Base-by-base conservation (phyloP, 2,888 invertebrate species). In the Himalopsyche tibetana region DNA sequence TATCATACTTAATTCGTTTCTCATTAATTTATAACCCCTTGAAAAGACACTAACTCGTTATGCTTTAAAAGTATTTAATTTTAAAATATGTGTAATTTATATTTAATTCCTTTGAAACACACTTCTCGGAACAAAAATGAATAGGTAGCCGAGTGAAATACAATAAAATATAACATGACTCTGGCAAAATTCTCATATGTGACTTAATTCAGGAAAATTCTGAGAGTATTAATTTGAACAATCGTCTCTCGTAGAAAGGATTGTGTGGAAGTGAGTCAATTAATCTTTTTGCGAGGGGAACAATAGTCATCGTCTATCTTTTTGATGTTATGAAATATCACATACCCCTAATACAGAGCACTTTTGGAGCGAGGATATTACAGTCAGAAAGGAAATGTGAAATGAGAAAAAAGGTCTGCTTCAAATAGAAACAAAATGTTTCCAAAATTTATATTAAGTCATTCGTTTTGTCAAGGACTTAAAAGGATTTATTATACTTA, bases 391-490 rank as follows among this genome's bases (percentile, higher is more conserved):
- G 63, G 63, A 63, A 63, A 63, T 63, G n/a, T 63, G 63, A 63
- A 63, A 63, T 63, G 63, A 63, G 19, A 63, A 63, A 63, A 63
- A 63, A 19, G 63, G 56, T 56, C 56, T 63, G 11, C 63, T 63
- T 63, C 63, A 63, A 63, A 63, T 63, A 63, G 63, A 63, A 63
- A 63, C 63, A 63, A 63, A 63, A 63, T 19, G 63, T 19, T 63
- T 51, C n/a, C 19, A 63, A 63, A 63, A 63, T 63, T 63, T 63
- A 63, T 63, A 63, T 63, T 63, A 19, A 63, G 63, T 9, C 63
- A 63, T 63, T 63, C n/a, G 51, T 15, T 51, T 51, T 15, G 51
- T 51, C 51, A 51, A 51, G 15, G 12, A 51, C 51, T 15, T 15
- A 15, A 51, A 51, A 51, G 51, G 8, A 51, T 15, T 51, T 51